Evolutionary conservation across 1,140 invertebrate species (phyloP).

Genomic region (Saxidomus purpurata): DNA sequence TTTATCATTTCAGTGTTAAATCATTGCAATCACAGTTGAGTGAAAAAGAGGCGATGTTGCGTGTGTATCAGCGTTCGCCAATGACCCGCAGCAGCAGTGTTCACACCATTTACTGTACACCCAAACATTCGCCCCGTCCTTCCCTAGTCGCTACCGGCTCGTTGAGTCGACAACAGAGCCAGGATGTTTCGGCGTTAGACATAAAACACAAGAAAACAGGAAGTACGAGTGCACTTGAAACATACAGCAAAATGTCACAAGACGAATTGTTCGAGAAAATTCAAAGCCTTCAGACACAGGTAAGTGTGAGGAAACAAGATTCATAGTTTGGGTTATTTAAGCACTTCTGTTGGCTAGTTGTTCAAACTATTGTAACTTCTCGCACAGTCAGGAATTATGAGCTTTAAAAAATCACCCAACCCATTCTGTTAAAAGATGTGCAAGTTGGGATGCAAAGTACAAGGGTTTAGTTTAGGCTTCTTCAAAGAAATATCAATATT

Average conservation of each 20-base stretch:
- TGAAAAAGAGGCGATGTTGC: conserved; percentile 96
- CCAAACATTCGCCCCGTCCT: conserved; percentile 79
- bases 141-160: conserved; percentile 74
- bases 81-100: conserved; percentile 76
- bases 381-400: too few species aligned
- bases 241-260: conserved; percentile 67
- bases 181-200: conserved; percentile 58
- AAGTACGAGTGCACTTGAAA: conserved; percentile 73
- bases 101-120: conserved; percentile 78
- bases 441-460: too few species aligned
- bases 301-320: too few species aligned
- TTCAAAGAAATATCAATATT: too few species aligned
- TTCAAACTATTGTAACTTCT: too few species aligned
- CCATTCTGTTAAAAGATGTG: too few species aligned
- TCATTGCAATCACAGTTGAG: conserved; percentile 95
- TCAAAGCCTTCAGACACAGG: conserved; percentile 46
- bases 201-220: conserved; percentile 72
- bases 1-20: conserved; percentile 90
- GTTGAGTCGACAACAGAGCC: conserved; percentile 69
- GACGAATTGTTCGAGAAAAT: conserved; percentile 69
- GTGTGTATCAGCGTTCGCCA: conserved; percentile 91
- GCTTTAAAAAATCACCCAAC: too few species aligned
- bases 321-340: background rate
- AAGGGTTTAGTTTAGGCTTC: too few species aligned
- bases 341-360: background rate